phyloP scores from a whole-genome alignment of 2,113 vertebrate genomes.

The Xenus cinereus region DNA sequence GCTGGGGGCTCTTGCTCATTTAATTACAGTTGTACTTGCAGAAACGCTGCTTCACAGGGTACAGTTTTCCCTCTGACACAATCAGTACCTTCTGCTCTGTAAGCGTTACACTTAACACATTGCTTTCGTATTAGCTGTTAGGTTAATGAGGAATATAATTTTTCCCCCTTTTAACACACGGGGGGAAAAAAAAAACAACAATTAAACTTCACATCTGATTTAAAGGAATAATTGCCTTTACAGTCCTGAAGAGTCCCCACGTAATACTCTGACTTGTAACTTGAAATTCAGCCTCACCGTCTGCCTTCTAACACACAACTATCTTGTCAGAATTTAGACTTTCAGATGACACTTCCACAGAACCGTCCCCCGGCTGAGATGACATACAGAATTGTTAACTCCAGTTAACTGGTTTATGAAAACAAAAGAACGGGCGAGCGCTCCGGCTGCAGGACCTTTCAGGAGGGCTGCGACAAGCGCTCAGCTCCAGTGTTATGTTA shows the following conservation, averaged over 20 bases:
- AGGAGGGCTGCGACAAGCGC: neutral
- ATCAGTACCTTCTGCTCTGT: neutral
- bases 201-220: neutral
- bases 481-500: fast-evolving
- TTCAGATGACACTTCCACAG: neutral
- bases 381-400: fast-evolving
- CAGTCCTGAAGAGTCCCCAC: neutral
- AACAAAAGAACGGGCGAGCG: neutral
- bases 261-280: neutral
- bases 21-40: neutral
- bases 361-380: neutral
- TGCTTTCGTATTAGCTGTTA: neutral
- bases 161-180: neutral
- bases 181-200: neutral
- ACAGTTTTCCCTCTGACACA: neutral
- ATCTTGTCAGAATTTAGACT: neutral
- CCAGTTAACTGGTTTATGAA: fast-evolving
- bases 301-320: neutral
- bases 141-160: neutral
- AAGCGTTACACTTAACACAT: fast-evolving
- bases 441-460: neutral
- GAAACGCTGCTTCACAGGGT: neutral
- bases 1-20: neutral
- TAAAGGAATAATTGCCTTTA: neutral
- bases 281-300: neutral